Evolutionary conservation across 1,140 invertebrate genomes (phyloP).

Genomic region (Condylostylus longicornis): DNA sequence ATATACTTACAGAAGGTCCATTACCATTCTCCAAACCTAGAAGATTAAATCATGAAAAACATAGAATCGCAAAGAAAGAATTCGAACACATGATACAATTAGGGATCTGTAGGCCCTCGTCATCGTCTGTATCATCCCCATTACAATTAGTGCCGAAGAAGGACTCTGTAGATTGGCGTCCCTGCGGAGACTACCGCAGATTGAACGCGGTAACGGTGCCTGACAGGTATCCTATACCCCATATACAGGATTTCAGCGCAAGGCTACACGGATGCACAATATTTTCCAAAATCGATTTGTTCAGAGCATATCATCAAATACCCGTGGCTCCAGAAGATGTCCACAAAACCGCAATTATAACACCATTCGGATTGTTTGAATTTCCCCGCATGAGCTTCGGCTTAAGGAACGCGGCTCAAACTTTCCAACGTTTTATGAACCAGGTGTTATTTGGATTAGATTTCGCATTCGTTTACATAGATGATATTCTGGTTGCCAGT

Average conservation of each 20-base stretch:
- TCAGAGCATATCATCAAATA: conserved; percentile 34
- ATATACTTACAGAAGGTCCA: conserved; percentile 20
- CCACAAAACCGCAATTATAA: conserved; percentile 27
- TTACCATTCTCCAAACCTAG: conserved; percentile 17
- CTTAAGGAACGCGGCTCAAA: conserved; percentile 17
- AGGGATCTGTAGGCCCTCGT: conserved; percentile 23
- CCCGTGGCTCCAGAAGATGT: conserved; percentile 21
- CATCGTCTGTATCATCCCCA: conserved; percentile 31
- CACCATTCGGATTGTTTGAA: conserved; percentile 23
- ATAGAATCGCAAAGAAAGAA: conserved; percentile 12
- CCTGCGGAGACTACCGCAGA: conserved; percentile 31
- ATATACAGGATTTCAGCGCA: conserved; percentile 19
- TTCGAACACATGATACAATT: conserved; percentile 15
- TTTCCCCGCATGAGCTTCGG: conserved; percentile 19
- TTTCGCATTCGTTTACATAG: conserved; percentile 12
- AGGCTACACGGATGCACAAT: conserved; percentile 21
- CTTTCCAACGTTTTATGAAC: not conserved
- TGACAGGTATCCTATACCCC: conserved; percentile 23
- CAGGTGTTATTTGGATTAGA: conserved; percentile 5
- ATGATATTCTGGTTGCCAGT: conserved; percentile 38
- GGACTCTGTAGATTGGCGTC: conserved; percentile 21
- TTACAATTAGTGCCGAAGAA: conserved; percentile 31
- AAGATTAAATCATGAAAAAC: conserved; percentile 21
- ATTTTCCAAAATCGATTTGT: conserved; percentile 35
- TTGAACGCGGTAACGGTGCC: conserved; percentile 29